Percentiles rank a stretch among this genome's conserved stretches.
Evolutionary conservation across 2,113 vertebrate genomes (phyloP).

Genomic region (Atrichornis clamosus): DNA sequence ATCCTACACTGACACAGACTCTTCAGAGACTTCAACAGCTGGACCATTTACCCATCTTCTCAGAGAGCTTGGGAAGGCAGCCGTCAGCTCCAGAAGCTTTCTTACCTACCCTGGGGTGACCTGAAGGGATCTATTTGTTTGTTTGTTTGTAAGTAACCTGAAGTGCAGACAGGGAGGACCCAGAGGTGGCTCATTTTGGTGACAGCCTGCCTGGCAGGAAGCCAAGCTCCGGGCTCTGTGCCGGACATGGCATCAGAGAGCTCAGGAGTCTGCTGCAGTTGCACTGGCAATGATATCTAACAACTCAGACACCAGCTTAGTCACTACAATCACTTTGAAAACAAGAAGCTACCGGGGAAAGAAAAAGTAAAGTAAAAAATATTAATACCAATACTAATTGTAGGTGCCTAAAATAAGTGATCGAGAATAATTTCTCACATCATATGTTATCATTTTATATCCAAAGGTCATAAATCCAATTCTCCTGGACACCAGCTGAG

Average conservation of each 20-base stretch:
- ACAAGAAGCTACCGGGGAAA: background rate
- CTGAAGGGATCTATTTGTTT: background rate
- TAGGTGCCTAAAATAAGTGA: background rate
- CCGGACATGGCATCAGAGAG: background rate
- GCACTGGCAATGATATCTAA: background rate
- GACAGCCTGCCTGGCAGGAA: background rate
- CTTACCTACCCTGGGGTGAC: background rate
- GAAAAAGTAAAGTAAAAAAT: background rate
- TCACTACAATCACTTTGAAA: background rate
- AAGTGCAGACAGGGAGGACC: background rate
- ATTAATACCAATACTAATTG: background rate
- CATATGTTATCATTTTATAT: background rate
- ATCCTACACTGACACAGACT: accelerated
- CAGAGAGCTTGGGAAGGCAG: background rate
- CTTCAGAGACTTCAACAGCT: background rate
- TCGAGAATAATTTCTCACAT: background rate
- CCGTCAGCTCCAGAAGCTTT: background rate
- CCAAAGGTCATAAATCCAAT: background rate
- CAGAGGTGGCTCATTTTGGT: background rate
- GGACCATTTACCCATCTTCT: background rate
- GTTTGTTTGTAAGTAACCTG: background rate
- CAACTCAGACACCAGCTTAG: background rate
- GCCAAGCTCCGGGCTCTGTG: accelerated
- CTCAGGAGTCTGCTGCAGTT: accelerated
- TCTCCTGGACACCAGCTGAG: background rate